These are phyloP conservation scores for Catharus bicknelli DNA, from an alignment of 2,113 vertebrate genomes.

Conservation along the genomic window DNA sequence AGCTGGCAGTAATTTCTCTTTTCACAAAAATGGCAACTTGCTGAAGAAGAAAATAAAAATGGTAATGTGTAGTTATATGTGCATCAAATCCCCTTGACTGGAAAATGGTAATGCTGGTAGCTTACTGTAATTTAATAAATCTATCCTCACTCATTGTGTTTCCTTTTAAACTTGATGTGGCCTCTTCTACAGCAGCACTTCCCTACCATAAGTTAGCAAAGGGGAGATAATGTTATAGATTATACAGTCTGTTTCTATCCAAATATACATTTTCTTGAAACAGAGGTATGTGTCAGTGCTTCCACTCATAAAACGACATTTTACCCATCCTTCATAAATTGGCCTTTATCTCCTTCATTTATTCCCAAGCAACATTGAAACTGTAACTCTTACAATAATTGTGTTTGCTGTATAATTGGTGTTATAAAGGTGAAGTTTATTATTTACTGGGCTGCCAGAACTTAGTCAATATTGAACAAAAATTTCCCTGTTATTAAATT, in stretches of 20 bases:
- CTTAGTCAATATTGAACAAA: background rate
- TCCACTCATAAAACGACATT: background rate
- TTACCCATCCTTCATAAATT: background rate
- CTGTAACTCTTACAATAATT: background rate
- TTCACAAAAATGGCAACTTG: constrained; percentile 25
- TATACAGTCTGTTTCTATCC: background rate
- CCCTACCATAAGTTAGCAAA: background rate
- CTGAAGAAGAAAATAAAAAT: constrained; percentile 37
- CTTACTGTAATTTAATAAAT: background rate
- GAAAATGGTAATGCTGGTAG: background rate
- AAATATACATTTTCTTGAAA: background rate
- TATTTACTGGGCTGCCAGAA: background rate
- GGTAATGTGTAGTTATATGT: background rate
- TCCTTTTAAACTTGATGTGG: background rate
- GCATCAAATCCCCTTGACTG: background rate
- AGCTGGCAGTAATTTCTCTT: constrained; percentile 47
- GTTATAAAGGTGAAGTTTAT: background rate
- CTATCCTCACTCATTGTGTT: background rate
- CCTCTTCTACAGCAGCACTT: background rate
- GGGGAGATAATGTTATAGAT: background rate
- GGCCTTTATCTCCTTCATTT: background rate
- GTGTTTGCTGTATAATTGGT: background rate
- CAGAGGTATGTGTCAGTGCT: background rate
- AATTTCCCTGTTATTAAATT: background rate
- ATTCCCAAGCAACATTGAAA: background rate